Evolutionary conservation across 2,797 vertebrate species (phyloP).

Genomic region (Acipenser transmontanus): DNA sequence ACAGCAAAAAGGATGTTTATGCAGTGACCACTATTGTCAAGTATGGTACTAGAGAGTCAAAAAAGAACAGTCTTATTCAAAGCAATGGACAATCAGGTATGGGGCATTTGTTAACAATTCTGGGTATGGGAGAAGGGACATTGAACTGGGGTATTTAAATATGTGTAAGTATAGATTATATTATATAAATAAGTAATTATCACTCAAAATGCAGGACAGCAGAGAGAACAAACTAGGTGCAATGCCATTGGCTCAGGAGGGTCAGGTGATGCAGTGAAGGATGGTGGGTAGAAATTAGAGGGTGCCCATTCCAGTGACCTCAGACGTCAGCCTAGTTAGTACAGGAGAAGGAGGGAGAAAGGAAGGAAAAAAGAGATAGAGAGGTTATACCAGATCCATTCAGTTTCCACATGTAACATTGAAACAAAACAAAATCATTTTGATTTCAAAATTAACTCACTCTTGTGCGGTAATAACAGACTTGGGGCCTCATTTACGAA

Average conservation of each 20-base stretch:
- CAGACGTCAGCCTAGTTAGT: constrained; percentile 92
- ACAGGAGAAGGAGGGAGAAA: constrained; percentile 39
- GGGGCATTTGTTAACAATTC: constrained; percentile 36
- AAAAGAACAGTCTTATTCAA: constrained; percentile 37
- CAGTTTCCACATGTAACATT: too few relatives aligned
- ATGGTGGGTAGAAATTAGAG: constrained; percentile 75
- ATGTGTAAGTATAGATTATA: constrained; percentile 27
- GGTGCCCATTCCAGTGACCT: constrained; percentile 96
- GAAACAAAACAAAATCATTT: too few relatives aligned
- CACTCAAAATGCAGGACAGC: constrained; percentile 55
- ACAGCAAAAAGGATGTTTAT: constrained; percentile 33
- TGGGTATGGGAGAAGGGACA: constrained; percentile 38
- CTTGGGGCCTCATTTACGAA: too few relatives aligned
- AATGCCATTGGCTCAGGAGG: constrained; percentile 66
- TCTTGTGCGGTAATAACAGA: too few relatives aligned
- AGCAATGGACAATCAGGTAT: constrained; percentile 28
- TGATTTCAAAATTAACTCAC: too few relatives aligned
- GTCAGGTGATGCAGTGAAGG: constrained; percentile 70
- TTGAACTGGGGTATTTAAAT: constrained; percentile 38
- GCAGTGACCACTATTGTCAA: constrained; percentile 28
- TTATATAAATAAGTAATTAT: constrained; percentile 36
- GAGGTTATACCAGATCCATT: constrained; percentile 12
- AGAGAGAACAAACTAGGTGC: constrained; percentile 58
- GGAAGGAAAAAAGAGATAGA: constrained; percentile 38
- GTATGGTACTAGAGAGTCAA: constrained; percentile 50